Conservation (phyloP, 1,140 invertebrate species). For the Drosophila mayri region DNA sequence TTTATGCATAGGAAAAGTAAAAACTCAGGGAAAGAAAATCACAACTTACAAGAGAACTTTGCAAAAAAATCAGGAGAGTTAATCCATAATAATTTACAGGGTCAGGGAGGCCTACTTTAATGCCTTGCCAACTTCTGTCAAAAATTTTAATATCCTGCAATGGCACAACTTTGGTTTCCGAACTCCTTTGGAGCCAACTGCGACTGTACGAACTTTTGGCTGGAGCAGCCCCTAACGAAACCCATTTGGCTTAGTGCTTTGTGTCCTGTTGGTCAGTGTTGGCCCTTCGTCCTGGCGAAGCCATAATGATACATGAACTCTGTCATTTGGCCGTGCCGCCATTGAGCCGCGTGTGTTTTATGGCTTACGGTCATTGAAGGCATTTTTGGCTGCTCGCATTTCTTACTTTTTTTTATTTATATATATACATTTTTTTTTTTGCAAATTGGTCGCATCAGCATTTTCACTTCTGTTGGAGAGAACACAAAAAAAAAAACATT, state of each 20-base stretch:
- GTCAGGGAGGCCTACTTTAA: background rate
- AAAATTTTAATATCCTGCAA: background rate
- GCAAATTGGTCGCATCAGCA: constrained; percentile 62
- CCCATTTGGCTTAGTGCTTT: constrained; percentile 20
- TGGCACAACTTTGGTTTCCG: background rate
- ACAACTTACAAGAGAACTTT: background rate
- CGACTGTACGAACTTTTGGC: constrained; percentile 11
- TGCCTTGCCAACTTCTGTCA: background rate
- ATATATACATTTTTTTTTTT: constrained; percentile 24
- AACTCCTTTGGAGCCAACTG: constrained; percentile 7
- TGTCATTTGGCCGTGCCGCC: constrained; percentile 57
- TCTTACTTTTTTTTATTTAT: constrained; percentile 33
- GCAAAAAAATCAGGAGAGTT: background rate
- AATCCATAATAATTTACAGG: background rate
- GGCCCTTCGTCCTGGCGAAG: constrained; percentile 35
- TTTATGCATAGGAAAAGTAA: background rate
- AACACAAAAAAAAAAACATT: constrained; percentile 33
- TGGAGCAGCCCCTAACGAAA: background rate
- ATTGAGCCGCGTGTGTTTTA: constrained; percentile 79
- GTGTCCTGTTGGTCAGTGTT: constrained; percentile 47
- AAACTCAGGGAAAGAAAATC: background rate
- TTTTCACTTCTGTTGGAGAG: constrained; percentile 36
- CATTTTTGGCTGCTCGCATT: constrained; percentile 51
- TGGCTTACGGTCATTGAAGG: constrained; percentile 67
- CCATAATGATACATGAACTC: constrained; percentile 77